A percentile compares a stretch with the other conserved stretches of the same genome.
phyloP scores from a whole-genome alignment of 2,113 vertebrate species.

The Platycercus adscitus region DNA sequence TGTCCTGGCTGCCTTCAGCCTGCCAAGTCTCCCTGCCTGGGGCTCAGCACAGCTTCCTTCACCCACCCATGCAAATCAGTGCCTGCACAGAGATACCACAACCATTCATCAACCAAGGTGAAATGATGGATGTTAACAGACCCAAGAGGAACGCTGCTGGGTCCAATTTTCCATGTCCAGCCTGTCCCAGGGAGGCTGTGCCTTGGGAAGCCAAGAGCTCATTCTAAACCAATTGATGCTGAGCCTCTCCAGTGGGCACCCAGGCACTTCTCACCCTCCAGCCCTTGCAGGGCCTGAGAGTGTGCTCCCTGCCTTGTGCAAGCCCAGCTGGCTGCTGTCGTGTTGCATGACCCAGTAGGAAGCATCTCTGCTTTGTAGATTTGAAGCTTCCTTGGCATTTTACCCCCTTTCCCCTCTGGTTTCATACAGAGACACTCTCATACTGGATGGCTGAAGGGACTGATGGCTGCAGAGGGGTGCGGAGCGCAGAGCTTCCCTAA shows the following conservation, averaged over 20 bases:
- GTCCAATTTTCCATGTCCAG: not conserved
- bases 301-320: not conserved
- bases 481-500: not conserved
- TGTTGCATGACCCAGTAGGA: not conserved
- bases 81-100: not conserved
- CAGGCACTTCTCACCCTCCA: not conserved
- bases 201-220: not conserved
- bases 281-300: not conserved
- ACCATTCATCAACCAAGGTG: not conserved
- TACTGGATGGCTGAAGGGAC: not conserved
- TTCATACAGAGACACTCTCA: not conserved
- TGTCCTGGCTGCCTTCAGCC: not conserved
- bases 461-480: not conserved
- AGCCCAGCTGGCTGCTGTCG: not conserved
- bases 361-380: not conserved
- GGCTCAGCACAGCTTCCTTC: not conserved
- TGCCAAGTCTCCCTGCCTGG: not conserved
- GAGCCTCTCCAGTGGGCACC: not conserved
- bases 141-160: not conserved
- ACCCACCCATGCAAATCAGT: not conserved
- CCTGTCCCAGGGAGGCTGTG: not conserved
- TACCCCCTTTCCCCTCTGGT: not conserved
- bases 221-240: not conserved
- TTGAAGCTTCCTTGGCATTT: not conserved
- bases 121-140: not conserved